Percentiles rank a stretch among this genome's conserved stretches.
Conservation (phyloP, 2,888 invertebrate species). For the Anoplius nigerrimus region DNA sequence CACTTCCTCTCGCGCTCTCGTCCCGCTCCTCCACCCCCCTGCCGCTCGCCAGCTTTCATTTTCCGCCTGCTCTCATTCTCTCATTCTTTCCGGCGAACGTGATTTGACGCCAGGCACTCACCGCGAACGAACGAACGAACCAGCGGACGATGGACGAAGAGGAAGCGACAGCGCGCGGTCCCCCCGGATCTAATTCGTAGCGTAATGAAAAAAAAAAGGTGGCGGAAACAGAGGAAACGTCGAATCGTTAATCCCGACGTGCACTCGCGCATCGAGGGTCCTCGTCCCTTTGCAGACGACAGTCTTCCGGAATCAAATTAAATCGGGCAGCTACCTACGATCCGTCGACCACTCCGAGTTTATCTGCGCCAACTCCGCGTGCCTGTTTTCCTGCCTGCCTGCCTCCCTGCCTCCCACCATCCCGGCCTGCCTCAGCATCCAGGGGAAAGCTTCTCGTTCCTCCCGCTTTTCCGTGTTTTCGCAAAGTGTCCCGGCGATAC, state of each 20-base stretch:
- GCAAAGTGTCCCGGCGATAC: no score
- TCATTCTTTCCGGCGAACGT: constrained; percentile 31
- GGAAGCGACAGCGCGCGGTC: constrained; percentile 7
- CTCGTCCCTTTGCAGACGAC: constrained; percentile 13
- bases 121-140: constrained; percentile 25
- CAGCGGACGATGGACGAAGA: constrained; percentile 13
- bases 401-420: no score
- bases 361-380: constrained; percentile 13
- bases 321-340: constrained; percentile 27
- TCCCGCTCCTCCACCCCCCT: constrained; percentile 14
- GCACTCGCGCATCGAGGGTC: constrained; percentile 14
- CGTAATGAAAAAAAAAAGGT: constrained; percentile 7
- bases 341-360: constrained; percentile 10
- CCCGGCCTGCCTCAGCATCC: no score
- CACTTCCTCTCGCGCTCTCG: no score
- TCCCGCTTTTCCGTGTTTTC: not conserved
- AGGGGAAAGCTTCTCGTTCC: not conserved
- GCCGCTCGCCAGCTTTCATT: constrained; percentile 28
- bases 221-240: constrained; percentile 25
- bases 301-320: constrained; percentile 52
- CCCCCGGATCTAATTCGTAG: no score
- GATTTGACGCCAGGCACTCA: constrained; percentile 38
- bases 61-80: constrained; percentile 41
- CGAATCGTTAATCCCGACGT: constrained; percentile 48
- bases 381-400: no score